A percentile compares a stretch with the other conserved stretches of the same genome.
Evolutionary conservation across 2,888 invertebrate species (phyloP).

Genomic region (Dascillus cervinus): DNA sequence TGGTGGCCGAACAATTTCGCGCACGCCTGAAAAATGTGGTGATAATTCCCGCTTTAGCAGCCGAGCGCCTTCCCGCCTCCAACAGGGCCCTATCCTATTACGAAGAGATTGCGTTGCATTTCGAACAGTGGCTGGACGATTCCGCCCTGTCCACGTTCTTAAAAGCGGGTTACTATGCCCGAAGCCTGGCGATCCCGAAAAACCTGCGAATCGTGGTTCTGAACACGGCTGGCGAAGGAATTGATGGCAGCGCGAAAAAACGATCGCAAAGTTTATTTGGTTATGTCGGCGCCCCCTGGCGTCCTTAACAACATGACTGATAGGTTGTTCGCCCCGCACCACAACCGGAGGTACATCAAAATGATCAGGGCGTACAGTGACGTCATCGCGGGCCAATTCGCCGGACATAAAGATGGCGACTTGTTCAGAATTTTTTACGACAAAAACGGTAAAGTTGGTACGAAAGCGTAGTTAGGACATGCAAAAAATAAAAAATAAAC

Average conservation of each 20-base stretch:
- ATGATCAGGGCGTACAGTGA: conserved; percentile 5
- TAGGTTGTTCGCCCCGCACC: conserved; percentile 1
- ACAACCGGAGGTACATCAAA: conserved; percentile 4
- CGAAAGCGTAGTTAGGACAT: too few relatives aligned
- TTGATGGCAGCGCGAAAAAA: conserved; percentile 1
- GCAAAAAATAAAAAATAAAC: too few relatives aligned
- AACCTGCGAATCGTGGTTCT: conserved; percentile 5
- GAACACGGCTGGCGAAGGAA: conserved; percentile 5
- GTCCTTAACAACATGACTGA: neutral
- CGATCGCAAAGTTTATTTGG: conserved; percentile 2
- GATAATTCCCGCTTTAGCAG: conserved; percentile 4
- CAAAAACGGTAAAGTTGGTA: conserved; percentile 6
- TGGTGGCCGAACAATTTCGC: neutral
- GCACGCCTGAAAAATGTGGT: neutral
- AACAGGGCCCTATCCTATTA: conserved; percentile 1
- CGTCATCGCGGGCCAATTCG: conserved; percentile 8
- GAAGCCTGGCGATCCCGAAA: neutral
- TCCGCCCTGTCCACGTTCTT: conserved; percentile 1
- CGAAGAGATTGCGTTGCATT: neutral
- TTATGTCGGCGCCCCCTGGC: conserved; percentile 6
- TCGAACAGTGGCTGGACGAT: conserved; percentile 3
- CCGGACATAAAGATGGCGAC: conserved; percentile 5
- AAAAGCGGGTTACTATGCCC: conserved; percentile 4
- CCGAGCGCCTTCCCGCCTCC: neutral
- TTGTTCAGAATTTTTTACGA: conserved; percentile 6